phyloP scores from a whole-genome alignment of 2,888 invertebrate genomes.

The Cryptocephalus moraei region DNA sequence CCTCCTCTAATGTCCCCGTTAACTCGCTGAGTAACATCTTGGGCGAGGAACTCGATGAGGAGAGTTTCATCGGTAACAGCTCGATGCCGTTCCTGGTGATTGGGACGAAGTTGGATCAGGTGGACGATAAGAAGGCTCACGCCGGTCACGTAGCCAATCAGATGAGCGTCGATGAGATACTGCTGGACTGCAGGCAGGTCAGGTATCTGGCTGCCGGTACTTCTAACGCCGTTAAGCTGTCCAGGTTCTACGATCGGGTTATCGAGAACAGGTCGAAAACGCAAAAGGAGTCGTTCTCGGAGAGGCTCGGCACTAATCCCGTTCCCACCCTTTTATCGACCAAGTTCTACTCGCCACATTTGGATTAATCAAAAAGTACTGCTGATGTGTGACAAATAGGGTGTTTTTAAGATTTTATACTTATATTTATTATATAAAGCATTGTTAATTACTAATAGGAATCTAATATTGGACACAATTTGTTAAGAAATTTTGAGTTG shows the following conservation, averaged over 20 bases:
- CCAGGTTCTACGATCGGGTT: slow-evolving; percentile 88
- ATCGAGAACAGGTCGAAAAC: slow-evolving; percentile 44
- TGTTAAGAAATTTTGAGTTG: too few species aligned
- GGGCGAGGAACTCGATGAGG: slow-evolving; percentile 70
- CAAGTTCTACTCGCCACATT: slow-evolving; percentile 34
- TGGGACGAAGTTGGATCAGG: slow-evolving; percentile 76
- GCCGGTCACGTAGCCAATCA: slow-evolving; percentile 65
- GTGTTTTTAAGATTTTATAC: too few species aligned
- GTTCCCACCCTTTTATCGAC: slow-evolving; percentile 30
- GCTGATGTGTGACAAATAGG: background rate
- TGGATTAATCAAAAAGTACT: slow-evolving; percentile 16
- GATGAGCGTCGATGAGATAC: slow-evolving; percentile 89
- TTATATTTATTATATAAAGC: too few species aligned
- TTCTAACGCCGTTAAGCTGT: slow-evolving; percentile 86
- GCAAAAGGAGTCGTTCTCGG: slow-evolving; percentile 28
- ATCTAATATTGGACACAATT: too few species aligned
- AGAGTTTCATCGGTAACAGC: slow-evolving; percentile 78
- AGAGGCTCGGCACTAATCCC: slow-evolving; percentile 29
- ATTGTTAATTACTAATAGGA: too few species aligned
- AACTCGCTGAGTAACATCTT: slow-evolving; percentile 1
- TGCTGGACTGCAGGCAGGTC: slow-evolving; percentile 62
- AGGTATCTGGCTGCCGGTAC: slow-evolving; percentile 89
- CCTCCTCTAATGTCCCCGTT: slow-evolving; percentile 2
- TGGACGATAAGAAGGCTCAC: slow-evolving; percentile 58
- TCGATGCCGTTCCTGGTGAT: slow-evolving; percentile 83